Conservation (phyloP, 2,113 vertebrate species). For the Glareola pratincola region DNA sequence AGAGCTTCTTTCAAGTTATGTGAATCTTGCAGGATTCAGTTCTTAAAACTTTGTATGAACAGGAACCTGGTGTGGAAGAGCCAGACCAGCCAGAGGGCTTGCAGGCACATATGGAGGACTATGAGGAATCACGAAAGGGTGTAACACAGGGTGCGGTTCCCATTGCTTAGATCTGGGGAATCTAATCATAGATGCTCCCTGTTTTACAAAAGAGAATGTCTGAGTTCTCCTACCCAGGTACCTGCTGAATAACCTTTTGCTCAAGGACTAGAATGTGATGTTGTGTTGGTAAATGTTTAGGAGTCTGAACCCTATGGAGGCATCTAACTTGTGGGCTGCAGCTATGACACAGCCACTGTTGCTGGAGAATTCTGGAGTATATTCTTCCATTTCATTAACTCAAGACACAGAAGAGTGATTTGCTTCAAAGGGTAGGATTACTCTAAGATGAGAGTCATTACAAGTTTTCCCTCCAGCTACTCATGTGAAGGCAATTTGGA, state of each 20-base stretch:
- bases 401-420: background rate
- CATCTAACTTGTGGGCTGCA: background rate
- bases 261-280: background rate
- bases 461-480: background rate
- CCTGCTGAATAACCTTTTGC: background rate
- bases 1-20: background rate
- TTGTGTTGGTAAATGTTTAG: background rate
- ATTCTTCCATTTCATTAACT: background rate
- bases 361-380: background rate
- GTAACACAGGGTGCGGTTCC: rapidly evolving
- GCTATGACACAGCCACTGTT: background rate
- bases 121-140: background rate
- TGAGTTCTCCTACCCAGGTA: background rate
- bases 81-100: background rate
- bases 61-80: background rate
- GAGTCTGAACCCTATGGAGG: background rate
- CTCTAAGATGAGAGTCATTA: background rate
- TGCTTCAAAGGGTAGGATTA: background rate
- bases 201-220: background rate
- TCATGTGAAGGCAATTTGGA: background rate
- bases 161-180: background rate
- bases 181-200: background rate
- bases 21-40: background rate
- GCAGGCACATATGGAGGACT: background rate
- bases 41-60: background rate